Base-by-base conservation (phyloP, 2,797 vertebrate genomes). In the Pygocentrus nattereri region DNA sequence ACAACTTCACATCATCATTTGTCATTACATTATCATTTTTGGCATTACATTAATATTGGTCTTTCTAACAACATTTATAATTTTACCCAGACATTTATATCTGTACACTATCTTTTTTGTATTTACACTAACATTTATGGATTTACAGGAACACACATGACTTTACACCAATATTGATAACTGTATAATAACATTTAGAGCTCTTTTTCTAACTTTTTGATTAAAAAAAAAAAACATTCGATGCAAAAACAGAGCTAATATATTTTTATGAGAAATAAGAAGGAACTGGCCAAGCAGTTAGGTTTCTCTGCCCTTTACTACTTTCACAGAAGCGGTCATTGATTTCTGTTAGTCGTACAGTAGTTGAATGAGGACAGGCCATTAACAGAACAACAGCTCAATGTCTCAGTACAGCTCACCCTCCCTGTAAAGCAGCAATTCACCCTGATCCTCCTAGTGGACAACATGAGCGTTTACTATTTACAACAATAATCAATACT, bases 401-500 rank as follows among this genome's bases (percentile, higher is more conserved):
- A 47, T 62, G 18, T 18, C 27, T 25, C 38, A 54, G 19, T 54
- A 18, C 68, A 75, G 34, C 49, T 76, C 47, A 50, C 47, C 25
- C 77, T 58, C 16, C 68, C 21, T 77, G 30, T 61, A 7, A 44
- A 81, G 27, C 59, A 62, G 72, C 19, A 50, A 44, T 78, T 82
- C 30, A 44, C 49, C 54, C 64, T 72, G 31, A 80, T 73, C 64
- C 59, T 76, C 47, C 77, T 52, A 27, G 73, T 65, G 38, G 52
- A 61, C 74, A 54, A 47, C 44, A 72, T 31, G 3, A 70, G 41
- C 19, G 47, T 70, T 82, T 69, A 25, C 72, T 23, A 65, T 76
- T 79, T 56, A 44, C 78, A 72, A 52, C 47, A 52, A 50, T 64
- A 69, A 85, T 87, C 84, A 82, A 87, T 85, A 84, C 73, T 81